These are phyloP conservation scores for Clunio marinus DNA, from an alignment of 2,888 invertebrate genomes.

Conservation along the genomic window DNA sequence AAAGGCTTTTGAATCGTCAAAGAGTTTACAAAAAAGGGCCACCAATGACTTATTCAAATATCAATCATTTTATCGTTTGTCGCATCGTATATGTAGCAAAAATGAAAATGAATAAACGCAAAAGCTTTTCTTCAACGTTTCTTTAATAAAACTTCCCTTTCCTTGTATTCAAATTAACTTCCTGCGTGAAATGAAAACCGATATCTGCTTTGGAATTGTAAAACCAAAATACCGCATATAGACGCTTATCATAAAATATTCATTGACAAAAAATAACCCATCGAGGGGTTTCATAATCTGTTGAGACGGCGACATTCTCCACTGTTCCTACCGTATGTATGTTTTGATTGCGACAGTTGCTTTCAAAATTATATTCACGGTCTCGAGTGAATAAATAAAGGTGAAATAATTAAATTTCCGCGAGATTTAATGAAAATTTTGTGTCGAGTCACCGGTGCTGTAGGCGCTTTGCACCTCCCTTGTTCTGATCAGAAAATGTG, in stretches of 20 bases:
- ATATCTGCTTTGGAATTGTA: conserved; percentile 1
- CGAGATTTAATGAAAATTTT: conserved; percentile 21
- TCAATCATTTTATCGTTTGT: conserved; percentile 27
- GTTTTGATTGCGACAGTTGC: background rate
- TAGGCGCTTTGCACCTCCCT: background rate
- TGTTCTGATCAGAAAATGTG: background rate
- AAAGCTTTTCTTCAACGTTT: no score
- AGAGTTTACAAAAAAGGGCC: background rate
- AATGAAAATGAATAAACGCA: no score
- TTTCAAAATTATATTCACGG: background rate
- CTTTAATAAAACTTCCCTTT: no score
- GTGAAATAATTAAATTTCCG: conserved; percentile 15
- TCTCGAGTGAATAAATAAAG: conserved; percentile 7
- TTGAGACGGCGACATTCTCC: background rate
- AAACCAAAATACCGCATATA: conserved; percentile 15
- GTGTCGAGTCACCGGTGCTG: conserved; percentile 16
- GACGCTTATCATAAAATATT: conserved; percentile 13
- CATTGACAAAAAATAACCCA: conserved; percentile 13
- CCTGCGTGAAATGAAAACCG: conserved; percentile 18
- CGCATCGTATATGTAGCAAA: background rate
- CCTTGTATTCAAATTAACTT: conserved; percentile 16
- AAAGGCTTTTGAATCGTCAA: background rate
- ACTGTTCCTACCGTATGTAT: background rate
- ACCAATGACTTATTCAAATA: conserved; percentile 35
- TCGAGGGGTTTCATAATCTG: background rate